Evolutionary conservation across 1,140 invertebrate genomes (phyloP), one percentile per base, ranked within the genome.

Genomic region (Caenorhabditis brenneri): DNA sequence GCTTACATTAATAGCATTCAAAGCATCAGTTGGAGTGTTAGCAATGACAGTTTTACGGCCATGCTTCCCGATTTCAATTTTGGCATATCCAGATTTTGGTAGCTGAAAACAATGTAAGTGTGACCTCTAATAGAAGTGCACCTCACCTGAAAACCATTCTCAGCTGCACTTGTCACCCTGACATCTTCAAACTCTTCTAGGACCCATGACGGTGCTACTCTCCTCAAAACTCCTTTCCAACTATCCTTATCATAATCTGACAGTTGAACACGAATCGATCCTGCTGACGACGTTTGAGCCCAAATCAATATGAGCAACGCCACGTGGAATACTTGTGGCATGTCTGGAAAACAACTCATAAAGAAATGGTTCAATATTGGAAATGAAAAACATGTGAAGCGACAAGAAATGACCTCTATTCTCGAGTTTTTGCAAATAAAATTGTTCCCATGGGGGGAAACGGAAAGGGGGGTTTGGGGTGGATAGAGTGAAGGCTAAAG

Each of bases 1-100:
- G 15, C 33, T 22, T 27, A 74, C 65, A 74, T 74, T 39, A 24
- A 74, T 74, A 15, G 65, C 65, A 74, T 74, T 74, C 36, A 74
- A 46, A 0, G 65, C 65, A 4, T 74, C 65, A 1, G 65, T 74
- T 39, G 65, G 65, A 31, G 65, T 74, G 24, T 42, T 74, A 0
- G 65, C 65, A 3, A 31, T 74, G 12, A 74, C 36, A 2, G n/a
- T 24, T n/a, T 74, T 74, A 7, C n/a, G n/a, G n/a, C 65, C 65
- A 15, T 39, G 29, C 19, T 42, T 74, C n/a, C 19, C 24, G 19
- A 74, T 42, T 42, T 74, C 36, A 24, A 74, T 74, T 74, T 24
- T 33, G 12, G 65, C 65, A 4, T 12, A 12, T 31, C 65, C 65
- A 46, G 65, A 22, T 74, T 74, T 74, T 9, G 65, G 65, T 5